Evolutionary conservation across 2,888 invertebrate genomes (phyloP), one percentile per base, ranked within the genome.

Genomic region (Pheosia tremula): DNA sequence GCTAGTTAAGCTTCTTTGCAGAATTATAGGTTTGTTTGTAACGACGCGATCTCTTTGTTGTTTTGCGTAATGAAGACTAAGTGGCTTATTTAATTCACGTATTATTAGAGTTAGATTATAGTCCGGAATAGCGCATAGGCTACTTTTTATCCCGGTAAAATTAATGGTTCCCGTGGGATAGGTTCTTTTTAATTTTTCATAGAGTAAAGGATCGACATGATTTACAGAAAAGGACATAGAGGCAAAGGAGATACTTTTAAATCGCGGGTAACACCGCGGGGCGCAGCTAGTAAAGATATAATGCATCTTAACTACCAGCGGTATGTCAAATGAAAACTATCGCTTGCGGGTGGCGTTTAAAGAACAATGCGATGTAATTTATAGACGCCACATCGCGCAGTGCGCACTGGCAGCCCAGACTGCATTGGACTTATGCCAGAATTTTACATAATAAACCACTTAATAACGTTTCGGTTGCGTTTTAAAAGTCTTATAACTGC

Each of bases 1-100:
- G 38, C 49, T 37, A 50, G 56, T 58, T 56, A 62, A 58, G 55
- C 58, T 58, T 37, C 55, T 62, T 41, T 49, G 57, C 49, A 24
- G 58, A 58, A 61, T 58, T 62, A 58, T 56, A 37, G 50, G 49
- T 41, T 50, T 58, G 47, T 58, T 62, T 62, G 50, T 56, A 56
- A 43, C 36, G 11, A 0, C 41, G 56, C 56, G 4, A 54, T 54
- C 53, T 36, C 38, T 54, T 56, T 43, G 39, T 56, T 56, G 39
- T 41, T 56, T 5, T 13, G 43, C 9, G 56, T 56, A 56, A 56
- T 41, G 13, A 56, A 56, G 41, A 56, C 56, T 56, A 56, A 56
- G 56, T 39, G 43, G 56, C 4, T 41, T 43, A 56, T 13, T 56
- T 56, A 56, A 41, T 41, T 56, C 36, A 37, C 3, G 36, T 36